These are phyloP conservation scores for Sciurus vulgaris DNA, from an alignment of 2,797 vertebrate species.

Conservation along the genomic window DNA sequence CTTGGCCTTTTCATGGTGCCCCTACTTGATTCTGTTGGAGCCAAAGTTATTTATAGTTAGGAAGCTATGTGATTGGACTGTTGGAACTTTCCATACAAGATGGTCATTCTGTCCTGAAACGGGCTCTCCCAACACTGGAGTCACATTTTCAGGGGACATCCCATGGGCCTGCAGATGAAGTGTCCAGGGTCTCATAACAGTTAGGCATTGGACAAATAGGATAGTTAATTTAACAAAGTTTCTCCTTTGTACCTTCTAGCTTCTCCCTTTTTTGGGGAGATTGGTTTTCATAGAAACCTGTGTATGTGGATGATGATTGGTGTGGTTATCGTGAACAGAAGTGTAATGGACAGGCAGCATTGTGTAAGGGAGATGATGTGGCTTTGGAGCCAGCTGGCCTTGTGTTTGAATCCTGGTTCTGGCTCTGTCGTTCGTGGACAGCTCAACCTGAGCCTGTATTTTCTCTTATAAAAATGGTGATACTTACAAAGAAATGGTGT, in stretches of 20 bases:
- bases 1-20: not conserved
- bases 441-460: not conserved
- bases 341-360: not conserved
- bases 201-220: not conserved
- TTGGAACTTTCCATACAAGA: not conserved
- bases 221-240: not conserved
- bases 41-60: not conserved
- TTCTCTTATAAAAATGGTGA: not conserved
- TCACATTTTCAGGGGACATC: not conserved
- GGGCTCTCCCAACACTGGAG: not conserved
- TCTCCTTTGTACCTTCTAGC: not conserved
- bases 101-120: not conserved
- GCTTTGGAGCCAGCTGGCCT: not conserved
- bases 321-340: not conserved
- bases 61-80: not conserved
- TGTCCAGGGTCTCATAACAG: not conserved
- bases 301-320: not conserved
- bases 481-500: not conserved
- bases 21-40: not conserved
- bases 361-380: not conserved
- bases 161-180: fast-evolving
- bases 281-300: not conserved
- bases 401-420: not conserved
- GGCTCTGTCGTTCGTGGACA: not conserved
- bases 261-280: not conserved